Base-by-base conservation (phyloP, 1,140 invertebrate genomes). In the Lepidurus couesii region DNA sequence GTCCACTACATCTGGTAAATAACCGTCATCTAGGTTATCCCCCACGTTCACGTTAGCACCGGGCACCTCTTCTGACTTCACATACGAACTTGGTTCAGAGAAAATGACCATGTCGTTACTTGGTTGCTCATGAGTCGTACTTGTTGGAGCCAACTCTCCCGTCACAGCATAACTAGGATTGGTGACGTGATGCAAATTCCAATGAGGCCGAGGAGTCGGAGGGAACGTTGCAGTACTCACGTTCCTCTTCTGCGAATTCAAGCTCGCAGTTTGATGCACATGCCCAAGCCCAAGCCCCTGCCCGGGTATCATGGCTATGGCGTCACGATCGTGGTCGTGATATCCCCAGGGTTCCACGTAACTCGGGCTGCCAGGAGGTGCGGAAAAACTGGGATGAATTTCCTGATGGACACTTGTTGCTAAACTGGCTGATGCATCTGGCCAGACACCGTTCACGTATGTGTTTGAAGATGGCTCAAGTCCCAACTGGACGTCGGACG, bases 181-280 rank as follows among this genome's bases (percentile, higher is more conserved):
- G 53, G 53, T 65, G 53, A 65, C 53, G 53, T 65, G 53, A 65
- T 65, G 53, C 53, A 65, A 65, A 65, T 65, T 65, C 53, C 53
- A 65, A 65, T 65, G 53, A 65, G 53, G 8, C 16, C 21, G 53
- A 13, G 21, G 13, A 16, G 53, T 65, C 6, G 53, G 6, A 9
- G 53, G 53, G 16, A 65, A 65, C 53, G 53, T 21, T 65, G 53
- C 16, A 7, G 53, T 65, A 21, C 53, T 9, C 53, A 65, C 53
- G 53, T 65, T 65, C 53, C 21, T 65, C 16, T 65, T 65, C 53
- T n/a, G 53, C 53, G 53, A 65, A 65, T 65, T 65, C 53, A 65
- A 65, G 21, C 53, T 13, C 53, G 3, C 53, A 6, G 53, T 21
- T 65, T 9, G 53, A 21, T 7, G 53, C 53, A 6, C 6, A 13